phyloP scores from a whole-genome alignment of 2,888 invertebrate genomes.

The Elysia crispata region DNA sequence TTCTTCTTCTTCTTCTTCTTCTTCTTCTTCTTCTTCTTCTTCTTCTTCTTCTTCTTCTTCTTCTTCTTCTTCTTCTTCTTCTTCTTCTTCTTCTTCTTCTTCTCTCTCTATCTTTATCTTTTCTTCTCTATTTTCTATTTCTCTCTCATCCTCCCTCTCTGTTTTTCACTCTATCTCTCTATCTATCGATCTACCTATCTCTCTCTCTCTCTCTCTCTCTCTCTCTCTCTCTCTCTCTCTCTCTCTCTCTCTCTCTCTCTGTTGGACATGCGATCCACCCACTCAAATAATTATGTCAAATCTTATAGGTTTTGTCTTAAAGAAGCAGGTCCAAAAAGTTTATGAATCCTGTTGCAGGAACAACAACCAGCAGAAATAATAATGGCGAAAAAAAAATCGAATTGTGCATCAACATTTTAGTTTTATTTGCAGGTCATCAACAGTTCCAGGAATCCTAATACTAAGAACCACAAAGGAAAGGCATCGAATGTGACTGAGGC shows the following conservation, averaged over 20 bases:
- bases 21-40: slow-evolving; percentile 29
- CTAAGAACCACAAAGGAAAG: slow-evolving; percentile 85
- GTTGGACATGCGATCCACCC: not conserved
- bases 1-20: slow-evolving; percentile 6
- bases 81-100: not conserved
- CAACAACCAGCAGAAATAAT: too few relatives aligned
- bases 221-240: slow-evolving; percentile 16
- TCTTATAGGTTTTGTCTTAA: too few relatives aligned
- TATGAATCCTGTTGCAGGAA: too few relatives aligned
- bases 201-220: slow-evolving; percentile 31
- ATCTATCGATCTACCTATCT: slow-evolving; percentile 10
- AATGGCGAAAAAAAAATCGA: not conserved
- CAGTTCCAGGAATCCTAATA: slow-evolving; percentile 78
- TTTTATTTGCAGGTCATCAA: not conserved
- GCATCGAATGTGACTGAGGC: slow-evolving; percentile 84
- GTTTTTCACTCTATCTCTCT: slow-evolving; percentile 33
- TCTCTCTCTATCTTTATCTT: not conserved
- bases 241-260: slow-evolving; percentile 27
- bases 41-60: slow-evolving; percentile 17
- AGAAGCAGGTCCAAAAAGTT: too few relatives aligned
- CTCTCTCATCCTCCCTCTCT: slow-evolving; percentile 24
- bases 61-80: not conserved
- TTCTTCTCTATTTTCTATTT: slow-evolving; percentile 24
- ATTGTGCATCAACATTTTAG: too few relatives aligned
- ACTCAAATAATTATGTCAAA: too few relatives aligned